Base-by-base conservation (phyloP, 1,140 invertebrate species). In the Prorops nasuta region DNA sequence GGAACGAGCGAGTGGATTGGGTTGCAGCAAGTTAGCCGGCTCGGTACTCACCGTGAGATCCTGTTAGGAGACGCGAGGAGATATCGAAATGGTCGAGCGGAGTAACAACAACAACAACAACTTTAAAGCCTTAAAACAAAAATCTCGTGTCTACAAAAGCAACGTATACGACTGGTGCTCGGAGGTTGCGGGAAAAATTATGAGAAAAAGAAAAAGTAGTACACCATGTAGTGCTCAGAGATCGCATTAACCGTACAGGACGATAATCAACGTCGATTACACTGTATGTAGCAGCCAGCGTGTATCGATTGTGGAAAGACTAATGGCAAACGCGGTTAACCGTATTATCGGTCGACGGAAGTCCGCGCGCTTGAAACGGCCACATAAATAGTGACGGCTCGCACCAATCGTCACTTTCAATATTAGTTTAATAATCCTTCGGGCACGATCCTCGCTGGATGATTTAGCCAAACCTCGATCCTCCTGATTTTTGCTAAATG, bases 1-100 rank as follows among this genome's bases (percentile, higher is more conserved):
- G n/a, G n/a, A n/a, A n/a, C n/a, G n/a, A n/a, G n/a, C 44, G 60
- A 71, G 64, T 72, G 63, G 69, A 61, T 74, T 69, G 61, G 60
- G 63, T 73, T 74, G 70, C 72, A 68, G 46, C 71, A 58, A 67
- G 64, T 71, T 71, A 72, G 52, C 59, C 67, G 68, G 62, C 63
- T 72, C 63, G 60, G 61, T 72, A 67, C 61, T 57, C 56, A 59
- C 47, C 73, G 68, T 71, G 72, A 72, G 72, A 75, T 67, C 54
- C 59, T 66, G 63, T 69, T 63, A 60, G 54, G 61, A 65, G 62
- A 65, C 59, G 56, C 58, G 40, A 31, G 43, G 10, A 49, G 49
- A 46, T 51, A 57, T 54, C n/a, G 39, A 50, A 49, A 51, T 50
- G 56, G 51, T 58, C 56, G 53, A 56, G 52, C 53, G 48, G 55